Evolutionary conservation across 2,888 invertebrate species (phyloP).

Genomic region (Halocaridina rubra): DNA sequence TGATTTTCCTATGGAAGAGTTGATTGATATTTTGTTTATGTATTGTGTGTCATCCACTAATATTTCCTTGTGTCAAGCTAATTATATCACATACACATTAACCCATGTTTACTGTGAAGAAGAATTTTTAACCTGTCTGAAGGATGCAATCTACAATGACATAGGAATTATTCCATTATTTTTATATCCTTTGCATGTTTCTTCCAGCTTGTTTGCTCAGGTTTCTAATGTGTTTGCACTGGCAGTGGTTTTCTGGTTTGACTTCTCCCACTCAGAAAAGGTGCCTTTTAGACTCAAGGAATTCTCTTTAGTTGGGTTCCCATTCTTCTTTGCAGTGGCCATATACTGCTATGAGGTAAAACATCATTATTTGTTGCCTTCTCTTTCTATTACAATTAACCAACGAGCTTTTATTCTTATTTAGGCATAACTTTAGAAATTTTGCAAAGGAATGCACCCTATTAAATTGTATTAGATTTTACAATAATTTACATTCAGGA

Average conservation of each 20-base stretch:
- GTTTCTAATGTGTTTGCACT: slow-evolving; percentile 70
- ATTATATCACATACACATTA: too few relatives aligned
- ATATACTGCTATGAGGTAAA: slow-evolving; percentile 70
- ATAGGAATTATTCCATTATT: too few relatives aligned
- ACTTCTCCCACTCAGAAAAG: slow-evolving; percentile 69
- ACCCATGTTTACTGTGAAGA: too few relatives aligned
- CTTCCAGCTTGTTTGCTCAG: slow-evolving; percentile 70
- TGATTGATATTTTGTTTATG: too few relatives aligned
- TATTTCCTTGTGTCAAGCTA: too few relatives aligned
- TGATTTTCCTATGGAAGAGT: too few relatives aligned
- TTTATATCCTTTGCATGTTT: not conserved
- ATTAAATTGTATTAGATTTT: not conserved
- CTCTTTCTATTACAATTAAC: not conserved
- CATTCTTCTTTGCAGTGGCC: slow-evolving; percentile 69
- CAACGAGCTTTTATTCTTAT: not conserved
- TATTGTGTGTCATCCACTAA: too few relatives aligned
- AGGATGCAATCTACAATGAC: too few relatives aligned
- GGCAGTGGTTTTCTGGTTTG: slow-evolving; percentile 71
- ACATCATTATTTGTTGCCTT: not conserved
- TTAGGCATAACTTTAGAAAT: not conserved
- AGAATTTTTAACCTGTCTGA: too few relatives aligned
- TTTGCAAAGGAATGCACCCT: not conserved
- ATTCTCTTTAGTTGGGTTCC: slow-evolving; percentile 68
- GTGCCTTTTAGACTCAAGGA: slow-evolving; percentile 68
- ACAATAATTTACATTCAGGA: too few relatives aligned